These are phyloP conservation scores for Pterocles burchelli DNA, from an alignment of 2,113 vertebrate species.

Conservation along the genomic window DNA sequence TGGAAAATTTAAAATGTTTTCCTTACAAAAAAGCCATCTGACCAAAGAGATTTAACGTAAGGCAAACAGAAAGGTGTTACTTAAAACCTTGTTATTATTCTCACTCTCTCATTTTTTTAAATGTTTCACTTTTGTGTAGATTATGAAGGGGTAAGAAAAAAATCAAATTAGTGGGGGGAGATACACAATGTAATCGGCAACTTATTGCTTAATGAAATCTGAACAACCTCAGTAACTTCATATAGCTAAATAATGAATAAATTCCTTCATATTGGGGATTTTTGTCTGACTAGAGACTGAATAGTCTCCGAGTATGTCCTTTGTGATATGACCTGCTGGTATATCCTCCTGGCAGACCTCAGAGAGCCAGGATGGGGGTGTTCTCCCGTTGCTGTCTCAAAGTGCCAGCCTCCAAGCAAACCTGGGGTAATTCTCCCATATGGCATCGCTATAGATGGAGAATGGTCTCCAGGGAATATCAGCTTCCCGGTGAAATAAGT, in stretches of 20 bases:
- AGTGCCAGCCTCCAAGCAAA: not conserved
- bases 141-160: not conserved
- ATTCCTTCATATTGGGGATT: not conserved
- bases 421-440: not conserved
- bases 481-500: not conserved
- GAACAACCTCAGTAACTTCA: not conserved
- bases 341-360: not conserved
- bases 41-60: not conserved
- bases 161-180: not conserved
- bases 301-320: not conserved
- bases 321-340: not conserved
- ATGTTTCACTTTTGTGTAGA: not conserved
- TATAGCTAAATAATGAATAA: not conserved
- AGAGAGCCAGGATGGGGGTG: not conserved
- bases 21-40: not conserved
- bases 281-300: not conserved
- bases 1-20: not conserved
- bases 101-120: not conserved
- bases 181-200: not conserved
- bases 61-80: not conserved
- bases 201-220: not conserved
- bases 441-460: not conserved
- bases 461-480: not conserved
- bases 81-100: not conserved
- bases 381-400: not conserved